phyloP scores from a whole-genome alignment of 2,888 invertebrate genomes.

The Tenthredo distinguenda region DNA sequence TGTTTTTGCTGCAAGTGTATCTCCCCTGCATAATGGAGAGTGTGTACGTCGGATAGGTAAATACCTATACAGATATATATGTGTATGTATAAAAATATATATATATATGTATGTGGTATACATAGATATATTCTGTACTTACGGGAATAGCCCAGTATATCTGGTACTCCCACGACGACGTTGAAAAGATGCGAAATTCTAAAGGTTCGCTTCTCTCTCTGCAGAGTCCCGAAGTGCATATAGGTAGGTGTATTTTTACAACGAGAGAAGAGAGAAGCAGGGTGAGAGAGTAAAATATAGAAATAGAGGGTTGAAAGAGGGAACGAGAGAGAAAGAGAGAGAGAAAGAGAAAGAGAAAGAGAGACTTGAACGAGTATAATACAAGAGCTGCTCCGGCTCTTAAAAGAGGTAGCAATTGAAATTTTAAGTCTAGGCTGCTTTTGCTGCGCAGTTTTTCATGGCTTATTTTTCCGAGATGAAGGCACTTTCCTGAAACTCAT shows the following conservation, averaged over 20 bases:
- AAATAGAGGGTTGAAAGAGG: not conserved
- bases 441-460: constrained; percentile 33
- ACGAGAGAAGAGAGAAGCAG: constrained; percentile 23
- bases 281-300: not conserved
- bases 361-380: constrained; percentile 44
- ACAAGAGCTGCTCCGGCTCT: constrained; percentile 44
- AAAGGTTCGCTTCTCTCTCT: constrained; percentile 36
- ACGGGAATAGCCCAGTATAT: constrained; percentile 21
- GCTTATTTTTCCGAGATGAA: constrained; percentile 45
- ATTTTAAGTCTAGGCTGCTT: constrained; percentile 54
- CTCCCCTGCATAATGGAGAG: not conserved
- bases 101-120: not conserved
- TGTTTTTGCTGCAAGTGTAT: constrained; percentile 1
- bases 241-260: constrained; percentile 38
- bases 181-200: constrained; percentile 54
- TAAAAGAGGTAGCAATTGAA: constrained; percentile 53
- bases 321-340: not conserved
- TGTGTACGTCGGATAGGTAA: not conserved
- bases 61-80: not conserved
- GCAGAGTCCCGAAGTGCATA: constrained; percentile 17
- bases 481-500: constrained; percentile 39
- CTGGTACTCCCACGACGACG: constrained; percentile 41
- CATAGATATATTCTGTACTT: constrained; percentile 19
- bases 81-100: not conserved
- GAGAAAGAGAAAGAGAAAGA: not conserved